Base-by-base conservation (phyloP, 2,888 invertebrate species). In the Nomada lathburiana region DNA sequence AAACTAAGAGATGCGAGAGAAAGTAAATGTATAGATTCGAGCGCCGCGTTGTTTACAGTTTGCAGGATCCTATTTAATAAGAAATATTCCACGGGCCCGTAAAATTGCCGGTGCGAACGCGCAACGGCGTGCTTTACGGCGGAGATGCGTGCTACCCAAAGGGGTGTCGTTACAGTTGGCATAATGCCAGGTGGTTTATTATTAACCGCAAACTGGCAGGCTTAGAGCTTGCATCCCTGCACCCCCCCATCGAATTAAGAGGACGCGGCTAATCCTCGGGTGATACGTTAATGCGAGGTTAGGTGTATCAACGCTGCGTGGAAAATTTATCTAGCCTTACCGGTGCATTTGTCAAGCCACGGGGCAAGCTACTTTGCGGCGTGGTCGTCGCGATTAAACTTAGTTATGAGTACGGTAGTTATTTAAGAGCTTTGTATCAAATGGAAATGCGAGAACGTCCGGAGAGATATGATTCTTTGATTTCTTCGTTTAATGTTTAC, bases 161-260 rank as follows among this genome's bases (percentile, higher is more conserved):
- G 36, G 36, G 7, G 52, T 71, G 84, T 69, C 83, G 80, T 84
- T 71, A 80, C 81, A 78, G 67, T 81, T 86, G 86, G 86, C 86
- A 79, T 73, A 67, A 76, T 60, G 83, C 86, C 86, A 83, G 53
- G 26, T 67, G 79, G 73, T 83, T 86, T 86, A 86, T 86, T 86
- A 86, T 86, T 86, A 86, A 86, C 86, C 86, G 83, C 82, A 76
- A 80, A 86, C 86, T 72, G 77, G 69, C 76, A 47, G 63, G 77
- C 75, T 83, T 80, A 80, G 74, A 83, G 69, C 70, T 69, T 44
- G 60, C 71, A 68, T 36, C 36, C 53, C 23, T 57, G 13, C 29
- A 2, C 59, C 16, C 44, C 10, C 10, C 16, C 42, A 63, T 42
- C 80, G 83, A 83, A 83, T 84, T 84, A 83, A 80, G 84, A 75